These are phyloP conservation scores for Caenorhabditis virilis DNA, from an alignment of 2,888 invertebrate species.

Conservation along the genomic window DNA sequence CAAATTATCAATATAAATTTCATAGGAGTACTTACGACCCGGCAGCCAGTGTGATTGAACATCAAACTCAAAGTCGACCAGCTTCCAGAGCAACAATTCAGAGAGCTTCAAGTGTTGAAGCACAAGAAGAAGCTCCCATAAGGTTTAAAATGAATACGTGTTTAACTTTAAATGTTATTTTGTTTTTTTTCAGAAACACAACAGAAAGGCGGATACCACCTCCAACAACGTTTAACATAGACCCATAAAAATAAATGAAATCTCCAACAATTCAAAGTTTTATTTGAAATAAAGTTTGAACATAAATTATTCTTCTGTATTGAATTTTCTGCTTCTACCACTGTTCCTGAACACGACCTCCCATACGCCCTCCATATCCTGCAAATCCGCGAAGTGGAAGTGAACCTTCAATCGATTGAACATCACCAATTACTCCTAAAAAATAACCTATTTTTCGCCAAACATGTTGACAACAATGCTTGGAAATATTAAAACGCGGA, in stretches of 20 bases:
- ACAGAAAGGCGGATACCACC: slow-evolving; percentile 14
- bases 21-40: not conserved
- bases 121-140: not conserved
- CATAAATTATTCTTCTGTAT: not conserved
- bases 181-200: slow-evolving; percentile 7
- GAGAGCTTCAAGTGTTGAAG: slow-evolving; percentile 13
- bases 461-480: too few species aligned
- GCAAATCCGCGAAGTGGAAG: slow-evolving; percentile 38
- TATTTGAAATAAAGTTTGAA: not conserved
- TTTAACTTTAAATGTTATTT: not conserved
- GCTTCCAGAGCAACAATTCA: slow-evolving; percentile 3
- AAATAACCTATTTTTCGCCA: not conserved
- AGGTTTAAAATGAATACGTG: not conserved
- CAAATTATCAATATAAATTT: too few species aligned
- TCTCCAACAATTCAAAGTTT: not conserved
- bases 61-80: slow-evolving; percentile 1
- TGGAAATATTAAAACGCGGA: too few species aligned
- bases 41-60: not conserved
- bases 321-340: slow-evolving; percentile 12
- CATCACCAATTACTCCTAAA: slow-evolving; percentile 42
- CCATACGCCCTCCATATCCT: slow-evolving; percentile 39
- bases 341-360: slow-evolving; percentile 31
- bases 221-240: slow-evolving; percentile 28
- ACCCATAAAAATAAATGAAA: slow-evolving; percentile 7
- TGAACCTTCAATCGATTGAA: slow-evolving; percentile 37